Conservation (phyloP, 2,113 vertebrate genomes). For the Polypterus bichir region DNA sequence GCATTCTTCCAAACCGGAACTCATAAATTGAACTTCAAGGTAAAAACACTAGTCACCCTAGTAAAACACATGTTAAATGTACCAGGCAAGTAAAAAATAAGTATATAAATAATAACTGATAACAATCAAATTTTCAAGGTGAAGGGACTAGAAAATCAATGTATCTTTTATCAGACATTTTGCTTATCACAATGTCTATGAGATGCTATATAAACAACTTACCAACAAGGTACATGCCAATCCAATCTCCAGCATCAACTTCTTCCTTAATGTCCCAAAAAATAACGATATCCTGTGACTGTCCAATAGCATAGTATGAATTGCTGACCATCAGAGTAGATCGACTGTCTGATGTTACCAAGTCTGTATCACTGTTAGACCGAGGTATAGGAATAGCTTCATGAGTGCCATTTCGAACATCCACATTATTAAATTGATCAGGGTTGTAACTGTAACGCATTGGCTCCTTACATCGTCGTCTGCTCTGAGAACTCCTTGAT, state of each 20-base stretch:
- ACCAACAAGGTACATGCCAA: slow-evolving; percentile 95
- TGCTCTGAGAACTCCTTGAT: slow-evolving; percentile 70
- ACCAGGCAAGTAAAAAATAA: no score
- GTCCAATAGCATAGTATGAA: slow-evolving; percentile 77
- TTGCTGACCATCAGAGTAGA: slow-evolving; percentile 85
- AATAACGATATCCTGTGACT: slow-evolving; percentile 77
- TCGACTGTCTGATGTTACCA: slow-evolving; percentile 80
- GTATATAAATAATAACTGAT: no score
- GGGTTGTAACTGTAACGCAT: slow-evolving; percentile 77
- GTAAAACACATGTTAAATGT: no score
- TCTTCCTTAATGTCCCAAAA: slow-evolving; percentile 97
- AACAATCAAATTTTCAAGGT: no score
- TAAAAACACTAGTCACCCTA: no score
- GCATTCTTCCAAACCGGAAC: no score
- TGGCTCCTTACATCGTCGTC: slow-evolving; percentile 76
- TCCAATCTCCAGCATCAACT: slow-evolving; percentile 94
- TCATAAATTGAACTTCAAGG: no score
- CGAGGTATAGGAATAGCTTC: slow-evolving; percentile 62
- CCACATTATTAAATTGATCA: slow-evolving; percentile 64
- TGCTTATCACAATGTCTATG: no score
- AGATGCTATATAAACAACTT: slow-evolving; percentile 26
- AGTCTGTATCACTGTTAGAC: slow-evolving; percentile 86
- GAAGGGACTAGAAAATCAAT: no score
- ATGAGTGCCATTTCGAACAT: slow-evolving; percentile 47
- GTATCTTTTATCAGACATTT: no score